Evolutionary conservation across 2,888 invertebrate species (phyloP).

Genomic region (Amblyjoppa fuscipennis): DNA sequence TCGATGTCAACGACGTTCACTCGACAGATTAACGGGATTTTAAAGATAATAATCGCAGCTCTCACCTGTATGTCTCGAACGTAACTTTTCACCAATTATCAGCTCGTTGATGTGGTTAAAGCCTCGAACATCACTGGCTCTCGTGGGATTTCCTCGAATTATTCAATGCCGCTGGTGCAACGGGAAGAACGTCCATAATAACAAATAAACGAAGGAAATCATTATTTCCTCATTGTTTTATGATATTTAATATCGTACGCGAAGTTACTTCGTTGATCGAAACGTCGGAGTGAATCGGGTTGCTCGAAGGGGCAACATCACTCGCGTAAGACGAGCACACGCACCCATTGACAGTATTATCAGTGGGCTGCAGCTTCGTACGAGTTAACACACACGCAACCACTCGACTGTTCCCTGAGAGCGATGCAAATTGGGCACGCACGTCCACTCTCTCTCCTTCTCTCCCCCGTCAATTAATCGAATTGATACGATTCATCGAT

Average conservation of each 20-base stretch:
- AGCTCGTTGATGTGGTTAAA: slow-evolving; percentile 17
- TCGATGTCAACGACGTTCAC: not conserved
- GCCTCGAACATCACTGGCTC: slow-evolving; percentile 30
- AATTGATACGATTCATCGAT: slow-evolving; percentile 2
- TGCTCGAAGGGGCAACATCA: slow-evolving; percentile 39
- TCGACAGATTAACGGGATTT: not conserved
- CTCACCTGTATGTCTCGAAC: slow-evolving; percentile 30
- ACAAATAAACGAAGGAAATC: slow-evolving; percentile 25
- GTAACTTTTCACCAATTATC: slow-evolving; percentile 35
- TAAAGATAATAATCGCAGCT: not conserved
- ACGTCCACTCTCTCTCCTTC: not conserved
- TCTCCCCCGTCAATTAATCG: not conserved
- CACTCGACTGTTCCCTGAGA: slow-evolving; percentile 2
- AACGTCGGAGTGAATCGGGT: not conserved
- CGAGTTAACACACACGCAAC: slow-evolving; percentile 15
- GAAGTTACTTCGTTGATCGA: slow-evolving; percentile 1
- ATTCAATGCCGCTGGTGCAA: slow-evolving; percentile 5
- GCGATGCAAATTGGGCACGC: not conserved
- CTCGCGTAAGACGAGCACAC: slow-evolving; percentile 39
- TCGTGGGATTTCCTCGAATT: slow-evolving; percentile 2
- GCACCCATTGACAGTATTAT: slow-evolving; percentile 67
- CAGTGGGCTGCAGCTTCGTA: slow-evolving; percentile 39
- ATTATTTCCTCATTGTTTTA: slow-evolving; percentile 36
- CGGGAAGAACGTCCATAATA: slow-evolving; percentile 12
- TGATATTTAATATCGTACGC: not conserved